Conservation (phyloP, 1,140 invertebrate species). For the Trichonephila inaurata region DNA sequence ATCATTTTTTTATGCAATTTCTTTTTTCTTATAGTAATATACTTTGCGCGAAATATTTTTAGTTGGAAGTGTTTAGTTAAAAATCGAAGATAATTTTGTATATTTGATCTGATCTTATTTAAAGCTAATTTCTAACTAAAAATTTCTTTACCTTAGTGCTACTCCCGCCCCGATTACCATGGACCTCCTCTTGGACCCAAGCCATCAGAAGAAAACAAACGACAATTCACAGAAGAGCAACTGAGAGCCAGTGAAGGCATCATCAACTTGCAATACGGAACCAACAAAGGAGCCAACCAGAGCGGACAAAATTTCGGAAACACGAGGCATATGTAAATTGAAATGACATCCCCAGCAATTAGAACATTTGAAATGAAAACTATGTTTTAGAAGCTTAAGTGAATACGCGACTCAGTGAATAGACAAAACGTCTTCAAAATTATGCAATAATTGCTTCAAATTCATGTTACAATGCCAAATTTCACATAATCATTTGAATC, state of each 20-base stretch:
- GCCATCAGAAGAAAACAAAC: constrained; percentile 91
- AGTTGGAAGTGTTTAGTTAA: too few relatives aligned
- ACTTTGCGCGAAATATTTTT: too few relatives aligned
- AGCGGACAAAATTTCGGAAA: constrained; percentile 95
- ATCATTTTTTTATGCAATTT: too few relatives aligned
- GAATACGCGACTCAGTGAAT: too few relatives aligned
- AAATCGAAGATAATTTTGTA: too few relatives aligned
- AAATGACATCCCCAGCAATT: constrained; percentile 11
- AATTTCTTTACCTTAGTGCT: constrained; percentile 84
- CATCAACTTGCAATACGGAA: constrained; percentile 95
- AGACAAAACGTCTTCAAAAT: too few relatives aligned
- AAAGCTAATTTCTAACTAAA: neutral
- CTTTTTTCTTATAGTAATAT: too few relatives aligned
- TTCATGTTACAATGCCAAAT: too few relatives aligned
- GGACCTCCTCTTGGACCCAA: constrained; percentile 92
- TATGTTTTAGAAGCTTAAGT: neutral
- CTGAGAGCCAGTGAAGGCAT: constrained; percentile 90
- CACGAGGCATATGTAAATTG: constrained; percentile 81
- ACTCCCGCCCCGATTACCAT: constrained; percentile 91
- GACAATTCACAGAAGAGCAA: constrained; percentile 94
- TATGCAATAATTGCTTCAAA: too few relatives aligned
- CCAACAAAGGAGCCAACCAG: constrained; percentile 93
- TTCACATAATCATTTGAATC: too few relatives aligned
- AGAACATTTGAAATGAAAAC: neutral
- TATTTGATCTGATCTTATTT: too few relatives aligned